Percentiles rank a stretch among this genome's conserved stretches.
phyloP scores from a whole-genome alignment of 2,888 invertebrate species.

The Hymenopus coronatus region DNA sequence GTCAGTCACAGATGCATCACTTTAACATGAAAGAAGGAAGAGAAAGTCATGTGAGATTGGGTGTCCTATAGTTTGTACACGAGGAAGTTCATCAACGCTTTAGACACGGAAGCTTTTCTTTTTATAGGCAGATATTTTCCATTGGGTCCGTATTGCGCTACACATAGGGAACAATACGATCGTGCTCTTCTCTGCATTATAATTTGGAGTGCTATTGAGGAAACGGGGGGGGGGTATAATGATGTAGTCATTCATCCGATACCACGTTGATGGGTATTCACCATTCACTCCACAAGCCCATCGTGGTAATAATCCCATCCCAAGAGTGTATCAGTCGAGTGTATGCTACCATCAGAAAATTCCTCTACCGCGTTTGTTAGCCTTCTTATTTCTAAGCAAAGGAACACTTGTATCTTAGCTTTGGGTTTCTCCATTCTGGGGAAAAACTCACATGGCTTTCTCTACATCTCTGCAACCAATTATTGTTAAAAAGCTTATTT shows the following conservation, averaged over 20 bases:
- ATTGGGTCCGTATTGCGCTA: background rate
- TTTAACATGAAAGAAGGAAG: too few relatives aligned
- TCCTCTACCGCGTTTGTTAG: too few relatives aligned
- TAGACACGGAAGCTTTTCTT: background rate
- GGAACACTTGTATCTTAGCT: too few relatives aligned
- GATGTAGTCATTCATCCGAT: slow-evolving; percentile 13
- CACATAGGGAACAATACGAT: background rate
- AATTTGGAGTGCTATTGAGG: slow-evolving; percentile 12
- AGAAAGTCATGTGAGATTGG: background rate
- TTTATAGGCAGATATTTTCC: background rate
- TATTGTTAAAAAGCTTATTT: too few relatives aligned
- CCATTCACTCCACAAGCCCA: background rate
- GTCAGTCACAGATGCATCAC: too few relatives aligned
- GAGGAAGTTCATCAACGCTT: background rate
- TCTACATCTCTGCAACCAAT: too few relatives aligned
- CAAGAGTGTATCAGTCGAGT: background rate
- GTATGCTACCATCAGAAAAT: too few relatives aligned
- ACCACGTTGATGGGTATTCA: slow-evolving; percentile 6
- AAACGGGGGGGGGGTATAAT: background rate
- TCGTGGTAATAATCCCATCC: slow-evolving; percentile 10
- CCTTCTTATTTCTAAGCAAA: too few relatives aligned
- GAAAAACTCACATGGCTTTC: too few relatives aligned
- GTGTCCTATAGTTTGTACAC: background rate
- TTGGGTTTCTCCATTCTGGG: too few relatives aligned
- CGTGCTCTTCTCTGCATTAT: background rate